phyloP scores from a whole-genome alignment of 2,113 vertebrate species.

The Gymnarchus niloticus region DNA sequence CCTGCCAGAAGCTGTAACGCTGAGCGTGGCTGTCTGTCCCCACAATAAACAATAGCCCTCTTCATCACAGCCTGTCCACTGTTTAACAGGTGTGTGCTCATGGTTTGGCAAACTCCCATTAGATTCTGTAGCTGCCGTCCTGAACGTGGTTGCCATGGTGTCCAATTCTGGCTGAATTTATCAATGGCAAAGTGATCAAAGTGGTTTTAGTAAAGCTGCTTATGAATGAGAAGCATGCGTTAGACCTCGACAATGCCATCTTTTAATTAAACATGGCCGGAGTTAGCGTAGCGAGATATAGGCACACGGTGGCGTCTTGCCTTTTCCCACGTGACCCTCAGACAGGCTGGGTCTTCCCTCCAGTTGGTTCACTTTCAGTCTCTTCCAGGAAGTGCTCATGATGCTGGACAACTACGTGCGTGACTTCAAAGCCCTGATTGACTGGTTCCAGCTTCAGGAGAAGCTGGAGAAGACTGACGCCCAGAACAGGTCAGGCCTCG shows the following conservation, averaged over 20 bases:
- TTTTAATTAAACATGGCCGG: not conserved
- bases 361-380: not conserved
- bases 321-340: too few species aligned
- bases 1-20: too few species aligned
- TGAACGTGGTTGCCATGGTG: not conserved
- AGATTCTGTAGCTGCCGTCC: too few species aligned
- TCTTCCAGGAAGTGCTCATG: constrained; percentile 88
- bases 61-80: not conserved
- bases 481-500: constrained; percentile 80
- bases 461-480: constrained; percentile 97
- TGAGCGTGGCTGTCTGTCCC: too few species aligned
- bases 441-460: constrained; percentile 98
- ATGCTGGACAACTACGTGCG: constrained; percentile 98
- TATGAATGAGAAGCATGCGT: not conserved
- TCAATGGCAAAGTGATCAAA: too few species aligned
- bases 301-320: too few species aligned
- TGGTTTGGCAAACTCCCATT: not conserved
- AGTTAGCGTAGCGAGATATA: not conserved
- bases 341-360: too few species aligned
- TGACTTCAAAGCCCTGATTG: constrained; percentile 97
- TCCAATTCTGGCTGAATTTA: too few species aligned
- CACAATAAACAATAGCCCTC: not conserved
- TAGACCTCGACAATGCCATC: too few species aligned
- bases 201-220: not conserved
- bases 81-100: not conserved